Conservation (phyloP, 2,888 invertebrate genomes). For the Catonia carolina region DNA sequence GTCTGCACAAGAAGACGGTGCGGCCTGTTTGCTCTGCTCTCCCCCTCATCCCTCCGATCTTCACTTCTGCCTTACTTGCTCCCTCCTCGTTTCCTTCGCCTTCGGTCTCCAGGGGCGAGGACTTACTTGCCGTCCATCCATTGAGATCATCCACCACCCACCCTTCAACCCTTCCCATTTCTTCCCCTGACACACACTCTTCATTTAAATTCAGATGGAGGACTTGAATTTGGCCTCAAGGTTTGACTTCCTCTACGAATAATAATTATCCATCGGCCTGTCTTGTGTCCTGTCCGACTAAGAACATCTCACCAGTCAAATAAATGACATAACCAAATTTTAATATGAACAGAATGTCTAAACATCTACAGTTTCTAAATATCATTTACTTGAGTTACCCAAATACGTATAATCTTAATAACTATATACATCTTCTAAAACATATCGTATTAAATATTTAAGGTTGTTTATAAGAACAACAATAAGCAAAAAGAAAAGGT, state of each 20-base stretch:
- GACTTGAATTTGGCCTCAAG: constrained; percentile 14
- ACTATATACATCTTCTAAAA: no score
- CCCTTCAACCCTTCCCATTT: not conserved
- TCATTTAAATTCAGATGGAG: constrained; percentile 12
- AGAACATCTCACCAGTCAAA: no score
- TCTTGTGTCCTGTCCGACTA: no score
- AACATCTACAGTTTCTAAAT: no score
- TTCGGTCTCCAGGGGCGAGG: constrained; percentile 15
- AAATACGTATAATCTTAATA: no score
- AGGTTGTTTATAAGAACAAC: no score
- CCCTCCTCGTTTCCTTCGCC: constrained; percentile 2
- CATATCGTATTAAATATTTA: no score
- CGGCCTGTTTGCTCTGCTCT: constrained; percentile 11
- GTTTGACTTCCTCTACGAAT: constrained; percentile 13
- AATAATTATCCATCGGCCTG: constrained; percentile 12
- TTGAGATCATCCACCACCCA: constrained; percentile 6
- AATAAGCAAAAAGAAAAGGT: no score
- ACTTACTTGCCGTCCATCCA: constrained; percentile 18
- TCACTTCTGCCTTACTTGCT: not conserved
- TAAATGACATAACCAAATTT: no score
- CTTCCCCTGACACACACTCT: not conserved
- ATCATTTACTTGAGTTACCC: no score
- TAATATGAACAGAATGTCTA: no score
- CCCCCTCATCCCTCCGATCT: not conserved
- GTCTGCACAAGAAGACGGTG: constrained; percentile 10